Conservation (phyloP, 2,113 vertebrate genomes). For the Bothrops jararaca region DNA sequence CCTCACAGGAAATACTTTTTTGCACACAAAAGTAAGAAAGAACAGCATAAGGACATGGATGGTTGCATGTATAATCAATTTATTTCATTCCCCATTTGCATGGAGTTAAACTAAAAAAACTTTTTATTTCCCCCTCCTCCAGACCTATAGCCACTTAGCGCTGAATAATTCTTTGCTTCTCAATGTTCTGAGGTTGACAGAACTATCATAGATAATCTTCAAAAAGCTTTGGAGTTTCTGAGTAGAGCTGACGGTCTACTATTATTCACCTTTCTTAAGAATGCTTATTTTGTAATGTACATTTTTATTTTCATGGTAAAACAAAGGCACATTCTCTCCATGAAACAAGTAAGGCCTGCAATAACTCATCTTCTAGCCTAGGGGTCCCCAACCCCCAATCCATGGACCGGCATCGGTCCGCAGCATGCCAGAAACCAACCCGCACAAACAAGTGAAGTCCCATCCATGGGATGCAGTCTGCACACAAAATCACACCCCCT, state of each 20-base stretch:
- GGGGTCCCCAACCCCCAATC: too few relatives aligned
- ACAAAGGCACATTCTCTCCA: background rate
- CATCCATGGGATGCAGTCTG: too few relatives aligned
- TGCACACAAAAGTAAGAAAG: background rate
- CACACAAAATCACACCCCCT: too few relatives aligned
- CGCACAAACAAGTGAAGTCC: too few relatives aligned
- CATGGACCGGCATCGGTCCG: too few relatives aligned
- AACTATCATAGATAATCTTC: background rate
- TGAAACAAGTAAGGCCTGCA: background rate
- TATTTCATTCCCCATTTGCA: background rate
- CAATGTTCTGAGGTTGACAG: background rate
- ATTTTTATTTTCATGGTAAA: background rate
- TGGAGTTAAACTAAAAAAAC: background rate
- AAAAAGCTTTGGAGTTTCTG: background rate
- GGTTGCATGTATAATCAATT: background rate
- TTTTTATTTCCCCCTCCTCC: background rate
- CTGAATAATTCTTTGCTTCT: background rate
- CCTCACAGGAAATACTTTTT: background rate
- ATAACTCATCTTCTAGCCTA: background rate
- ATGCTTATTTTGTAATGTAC: background rate
- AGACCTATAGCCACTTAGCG: background rate
- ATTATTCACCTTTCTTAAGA: background rate
- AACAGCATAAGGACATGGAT: background rate
- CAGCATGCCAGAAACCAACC: too few relatives aligned
- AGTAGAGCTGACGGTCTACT: background rate